Evolutionary conservation across 2,113 vertebrate species (phyloP).

Genomic region (Tachuris rubrigastra): DNA sequence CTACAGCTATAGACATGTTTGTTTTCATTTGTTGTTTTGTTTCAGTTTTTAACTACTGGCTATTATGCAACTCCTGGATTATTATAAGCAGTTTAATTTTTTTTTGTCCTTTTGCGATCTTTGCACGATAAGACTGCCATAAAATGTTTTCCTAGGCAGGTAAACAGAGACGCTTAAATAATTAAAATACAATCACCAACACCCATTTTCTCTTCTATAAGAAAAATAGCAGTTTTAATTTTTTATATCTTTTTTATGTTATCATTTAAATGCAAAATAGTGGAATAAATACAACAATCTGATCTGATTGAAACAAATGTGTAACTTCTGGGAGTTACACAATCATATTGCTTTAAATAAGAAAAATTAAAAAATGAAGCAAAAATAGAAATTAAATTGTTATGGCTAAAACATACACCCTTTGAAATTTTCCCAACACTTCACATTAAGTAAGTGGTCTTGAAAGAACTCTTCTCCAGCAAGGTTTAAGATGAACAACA

Average conservation of each 20-base stretch:
- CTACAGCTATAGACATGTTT: slow-evolving; percentile 99
- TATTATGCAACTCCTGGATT: slow-evolving; percentile 92
- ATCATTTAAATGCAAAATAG: slow-evolving; percentile 90
- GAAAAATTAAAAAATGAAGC: slow-evolving; percentile 77
- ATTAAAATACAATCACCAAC: slow-evolving; percentile 90
- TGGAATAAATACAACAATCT: slow-evolving; percentile 91
- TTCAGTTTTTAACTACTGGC: slow-evolving; percentile 87
- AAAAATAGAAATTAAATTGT: slow-evolving; percentile 70
- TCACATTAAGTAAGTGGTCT: slow-evolving; percentile 81
- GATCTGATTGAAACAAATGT: slow-evolving; percentile 88
- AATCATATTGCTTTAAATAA: slow-evolving; percentile 91
- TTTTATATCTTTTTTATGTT: slow-evolving; percentile 85
- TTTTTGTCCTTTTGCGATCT: slow-evolving; percentile 81
- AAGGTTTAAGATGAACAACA: slow-evolving; percentile 73
- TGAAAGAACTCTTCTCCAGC: slow-evolving; percentile 73
- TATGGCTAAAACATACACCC: slow-evolving; percentile 78
- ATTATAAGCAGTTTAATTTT: slow-evolving; percentile 84
- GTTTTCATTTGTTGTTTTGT: slow-evolving; percentile 70
- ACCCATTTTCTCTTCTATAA: slow-evolving; percentile 85
- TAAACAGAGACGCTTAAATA: slow-evolving; percentile 89
- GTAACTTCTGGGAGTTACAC: slow-evolving; percentile 84
- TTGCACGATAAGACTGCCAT: slow-evolving; percentile 84
- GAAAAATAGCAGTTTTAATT: slow-evolving; percentile 93
- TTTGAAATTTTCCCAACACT: slow-evolving; percentile 75
- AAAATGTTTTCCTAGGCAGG: slow-evolving; percentile 86